Conservation (phyloP, 1,140 invertebrate genomes). For the Trichoplusia ni region DNA sequence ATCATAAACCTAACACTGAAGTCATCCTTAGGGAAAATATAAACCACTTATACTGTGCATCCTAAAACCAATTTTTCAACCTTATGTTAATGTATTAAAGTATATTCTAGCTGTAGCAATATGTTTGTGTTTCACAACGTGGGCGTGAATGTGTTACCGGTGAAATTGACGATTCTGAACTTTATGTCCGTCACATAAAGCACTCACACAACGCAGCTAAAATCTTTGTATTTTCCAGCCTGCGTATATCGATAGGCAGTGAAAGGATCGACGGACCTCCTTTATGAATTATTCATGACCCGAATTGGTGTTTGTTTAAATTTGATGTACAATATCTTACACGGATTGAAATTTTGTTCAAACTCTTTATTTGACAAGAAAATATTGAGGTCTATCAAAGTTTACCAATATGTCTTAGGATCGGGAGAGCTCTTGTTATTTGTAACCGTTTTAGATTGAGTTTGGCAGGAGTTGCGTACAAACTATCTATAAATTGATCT, state of each 20-base stretch:
- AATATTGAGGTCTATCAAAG: constrained; percentile 17
- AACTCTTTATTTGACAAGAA: constrained; percentile 26
- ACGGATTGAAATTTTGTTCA: constrained; percentile 53
- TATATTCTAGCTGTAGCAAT: neutral
- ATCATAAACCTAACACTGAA: constrained; percentile 43
- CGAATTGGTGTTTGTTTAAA: constrained; percentile 67
- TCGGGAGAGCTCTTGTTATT: neutral
- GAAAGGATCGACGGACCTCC: constrained; percentile 44
- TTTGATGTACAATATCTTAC: constrained; percentile 58
- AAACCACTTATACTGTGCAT: neutral
- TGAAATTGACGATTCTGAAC: neutral
- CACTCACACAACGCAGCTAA: neutral
- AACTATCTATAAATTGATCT: no score
- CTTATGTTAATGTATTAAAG: neutral
- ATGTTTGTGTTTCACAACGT: constrained; percentile 5
- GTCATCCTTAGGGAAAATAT: constrained; percentile 31
- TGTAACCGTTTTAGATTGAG: no score
- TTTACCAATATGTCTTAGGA: neutral
- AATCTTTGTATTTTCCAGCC: constrained; percentile 7
- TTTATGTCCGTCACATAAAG: neutral
- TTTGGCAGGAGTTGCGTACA: no score
- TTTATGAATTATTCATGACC: constrained; percentile 61
- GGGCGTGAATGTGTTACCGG: neutral
- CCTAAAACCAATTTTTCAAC: neutral
- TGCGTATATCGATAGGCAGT: constrained; percentile 32